Conservation (phyloP, 2,888 invertebrate genomes). For the Caenorhabditis sp. region DNA sequence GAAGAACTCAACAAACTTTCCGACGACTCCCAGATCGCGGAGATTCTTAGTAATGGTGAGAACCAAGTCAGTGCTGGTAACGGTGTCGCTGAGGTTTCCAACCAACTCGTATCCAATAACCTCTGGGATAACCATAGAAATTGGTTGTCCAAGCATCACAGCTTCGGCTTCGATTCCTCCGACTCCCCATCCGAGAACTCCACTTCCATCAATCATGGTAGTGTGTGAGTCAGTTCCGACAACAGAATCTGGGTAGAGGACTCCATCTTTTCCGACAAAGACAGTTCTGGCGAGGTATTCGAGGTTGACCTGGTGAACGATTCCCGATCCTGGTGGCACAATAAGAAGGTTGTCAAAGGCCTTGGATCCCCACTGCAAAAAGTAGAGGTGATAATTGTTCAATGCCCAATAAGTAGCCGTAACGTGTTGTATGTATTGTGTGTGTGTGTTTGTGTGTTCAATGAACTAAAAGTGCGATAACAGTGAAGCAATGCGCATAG, state of each 20-base stretch:
- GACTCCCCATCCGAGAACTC: constrained; percentile 93
- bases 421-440: constrained; percentile 8
- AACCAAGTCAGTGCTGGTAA: constrained; percentile 97
- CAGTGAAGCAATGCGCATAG: constrained; percentile 28
- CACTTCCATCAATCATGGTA: constrained; percentile 92
- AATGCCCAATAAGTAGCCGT: constrained; percentile 16
- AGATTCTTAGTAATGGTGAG: constrained; percentile 97
- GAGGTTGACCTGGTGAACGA: constrained; percentile 98
- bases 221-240: constrained; percentile 99
- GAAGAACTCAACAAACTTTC: constrained; percentile 99
- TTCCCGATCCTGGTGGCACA: constrained; percentile 98
- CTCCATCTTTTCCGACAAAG: constrained; percentile 83
- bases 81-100: constrained; percentile 90
- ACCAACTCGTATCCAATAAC: constrained; percentile 95
- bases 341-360: constrained; percentile 97
- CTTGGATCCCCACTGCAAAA: constrained; percentile 93
- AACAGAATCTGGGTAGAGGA: constrained; percentile 92
- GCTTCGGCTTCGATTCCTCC: constrained; percentile 97
- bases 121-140: constrained; percentile 88
- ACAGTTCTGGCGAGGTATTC: constrained; percentile 85
- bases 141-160: constrained; percentile 97
- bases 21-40: constrained; percentile 95
- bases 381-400: constrained; percentile 28
- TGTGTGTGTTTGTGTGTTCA: constrained; percentile 48
- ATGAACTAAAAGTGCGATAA: constrained; percentile 53